Base-by-base conservation (phyloP, 2,797 vertebrate species). In the Gobio occitaniae region DNA sequence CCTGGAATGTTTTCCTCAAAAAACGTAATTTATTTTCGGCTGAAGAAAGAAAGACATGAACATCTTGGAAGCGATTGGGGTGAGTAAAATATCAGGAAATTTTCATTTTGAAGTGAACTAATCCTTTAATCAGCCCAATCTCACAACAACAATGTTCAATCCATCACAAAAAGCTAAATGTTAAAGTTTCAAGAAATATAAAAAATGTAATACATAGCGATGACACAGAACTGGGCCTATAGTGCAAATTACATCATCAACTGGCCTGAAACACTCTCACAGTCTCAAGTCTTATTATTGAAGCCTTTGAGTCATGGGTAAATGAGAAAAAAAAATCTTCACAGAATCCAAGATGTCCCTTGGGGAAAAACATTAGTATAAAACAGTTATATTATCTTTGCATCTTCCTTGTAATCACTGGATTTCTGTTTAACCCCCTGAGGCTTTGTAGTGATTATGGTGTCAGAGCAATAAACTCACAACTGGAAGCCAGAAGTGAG, bases 391-490 rank as follows among this genome's bases (percentile, higher is more conserved):
- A 59, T 71, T 25, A 81, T 71, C 19, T n/a, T 71, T 29, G 15
- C 32, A 72, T 50, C n/a, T 47, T 80, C 19, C 7, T 11, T n/a
- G 12, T 13, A 59, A 66, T 59, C 38, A n/a, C 12, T 61, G 17
- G 9, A 80, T 13, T 66, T 47, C 61, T 29, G 11, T 47, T 79
- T 72, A 54, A 65, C 21, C 38, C 69, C 29, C 36, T 66, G 21
- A 52, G n/a, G 29, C 48, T 61, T 9, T 21, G 16, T 29, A 71
- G 25, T 32, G 48, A 29, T 68, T 47, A 44, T 69, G 36, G 44
- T 86, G 52, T 78, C 52, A 63, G 19, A 71, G n/a, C 13, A 83
- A 72, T 83, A 72, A 66, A 63, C 21, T 65, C 16, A 16, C 13
- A 80, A 54, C 71, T 59, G 50, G 21, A 71, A 41, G 12, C 7